phyloP scores from a whole-genome alignment of 1,140 invertebrate species.

The Drepana arcuata region DNA sequence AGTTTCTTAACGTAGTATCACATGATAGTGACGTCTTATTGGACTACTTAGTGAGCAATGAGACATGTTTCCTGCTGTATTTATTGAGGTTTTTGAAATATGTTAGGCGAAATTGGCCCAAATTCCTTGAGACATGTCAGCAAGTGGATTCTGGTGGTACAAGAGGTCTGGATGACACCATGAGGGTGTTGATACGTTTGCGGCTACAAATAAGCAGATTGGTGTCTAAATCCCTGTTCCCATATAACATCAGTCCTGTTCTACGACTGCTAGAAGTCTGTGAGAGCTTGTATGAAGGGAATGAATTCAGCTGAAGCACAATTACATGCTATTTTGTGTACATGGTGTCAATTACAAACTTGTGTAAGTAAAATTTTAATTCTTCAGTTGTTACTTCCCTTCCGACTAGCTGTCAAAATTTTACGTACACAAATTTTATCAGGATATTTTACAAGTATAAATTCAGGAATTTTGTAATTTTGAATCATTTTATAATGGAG shows the following conservation, averaged over 20 bases:
- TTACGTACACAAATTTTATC: too few relatives aligned
- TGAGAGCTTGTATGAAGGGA: conserved; percentile 88
- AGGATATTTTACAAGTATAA: too few relatives aligned
- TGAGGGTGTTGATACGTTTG: conserved; percentile 86
- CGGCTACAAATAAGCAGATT: conserved; percentile 86
- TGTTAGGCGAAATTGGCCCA: conserved; percentile 85
- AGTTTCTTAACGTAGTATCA: conserved; percentile 87
- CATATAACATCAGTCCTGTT: conserved; percentile 92
- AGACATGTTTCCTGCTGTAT: conserved; percentile 92
- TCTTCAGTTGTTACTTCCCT: too few relatives aligned
- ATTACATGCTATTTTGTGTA: too few relatives aligned
- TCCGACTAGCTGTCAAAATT: too few relatives aligned
- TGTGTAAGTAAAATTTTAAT: too few relatives aligned
- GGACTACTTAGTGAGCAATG: conserved; percentile 91
- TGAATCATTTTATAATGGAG: too few relatives aligned
- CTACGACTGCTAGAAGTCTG: conserved; percentile 87
- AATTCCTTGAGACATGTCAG: conserved; percentile 84
- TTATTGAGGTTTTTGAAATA: conserved; percentile 89
- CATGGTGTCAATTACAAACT: too few relatives aligned
- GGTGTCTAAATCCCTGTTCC: conserved; percentile 86
- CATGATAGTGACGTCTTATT: conserved; percentile 87
- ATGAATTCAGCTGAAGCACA: conserved; percentile 80
- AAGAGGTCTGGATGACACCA: conserved; percentile 84
- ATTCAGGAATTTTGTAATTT: too few relatives aligned
- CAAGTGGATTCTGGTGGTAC: conserved; percentile 63